Evolutionary conservation across 2,888 invertebrate genomes (phyloP).

Genomic region (Carpatolechia fugitivella): DNA sequence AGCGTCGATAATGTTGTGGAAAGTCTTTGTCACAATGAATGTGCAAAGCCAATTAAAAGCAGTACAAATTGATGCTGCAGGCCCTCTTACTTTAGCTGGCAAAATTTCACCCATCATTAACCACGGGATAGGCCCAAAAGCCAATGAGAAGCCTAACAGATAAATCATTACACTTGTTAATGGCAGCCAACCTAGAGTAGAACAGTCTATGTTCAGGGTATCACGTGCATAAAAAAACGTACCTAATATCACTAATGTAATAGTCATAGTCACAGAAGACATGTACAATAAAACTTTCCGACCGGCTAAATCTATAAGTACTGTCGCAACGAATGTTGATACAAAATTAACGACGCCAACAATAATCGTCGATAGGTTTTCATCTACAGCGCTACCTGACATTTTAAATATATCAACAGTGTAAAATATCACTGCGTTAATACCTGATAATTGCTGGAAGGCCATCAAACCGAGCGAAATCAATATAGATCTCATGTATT

Average conservation of each 20-base stretch:
- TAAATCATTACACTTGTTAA: constrained; percentile 88
- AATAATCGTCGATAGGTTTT: constrained; percentile 89
- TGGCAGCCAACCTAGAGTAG: constrained; percentile 87
- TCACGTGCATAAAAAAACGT: constrained; percentile 86
- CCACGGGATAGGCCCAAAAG: constrained; percentile 91
- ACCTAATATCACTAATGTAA: constrained; percentile 86
- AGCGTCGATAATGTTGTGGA: constrained; percentile 82
- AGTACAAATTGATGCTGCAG: constrained; percentile 93
- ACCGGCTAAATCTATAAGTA: constrained; percentile 92
- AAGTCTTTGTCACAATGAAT: constrained; percentile 92
- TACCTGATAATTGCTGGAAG: constrained; percentile 96
- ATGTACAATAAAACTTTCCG: constrained; percentile 92
- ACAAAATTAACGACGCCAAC: constrained; percentile 93
- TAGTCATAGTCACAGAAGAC: constrained; percentile 88
- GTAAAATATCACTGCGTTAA: constrained; percentile 97
- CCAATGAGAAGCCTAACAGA: constrained; percentile 92
- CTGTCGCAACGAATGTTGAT: constrained; percentile 93
- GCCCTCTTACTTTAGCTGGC: constrained; percentile 92
- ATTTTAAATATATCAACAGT: constrained; percentile 92
- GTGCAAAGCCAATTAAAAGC: constrained; percentile 96
- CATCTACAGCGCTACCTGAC: constrained; percentile 89
- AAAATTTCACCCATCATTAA: constrained; percentile 96
- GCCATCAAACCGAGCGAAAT: constrained; percentile 94
- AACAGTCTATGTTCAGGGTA: constrained; percentile 68
- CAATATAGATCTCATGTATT: constrained; percentile 87